Evolutionary conservation across 2,797 vertebrate genomes (phyloP).

Genomic region (Carduelis carduelis): DNA sequence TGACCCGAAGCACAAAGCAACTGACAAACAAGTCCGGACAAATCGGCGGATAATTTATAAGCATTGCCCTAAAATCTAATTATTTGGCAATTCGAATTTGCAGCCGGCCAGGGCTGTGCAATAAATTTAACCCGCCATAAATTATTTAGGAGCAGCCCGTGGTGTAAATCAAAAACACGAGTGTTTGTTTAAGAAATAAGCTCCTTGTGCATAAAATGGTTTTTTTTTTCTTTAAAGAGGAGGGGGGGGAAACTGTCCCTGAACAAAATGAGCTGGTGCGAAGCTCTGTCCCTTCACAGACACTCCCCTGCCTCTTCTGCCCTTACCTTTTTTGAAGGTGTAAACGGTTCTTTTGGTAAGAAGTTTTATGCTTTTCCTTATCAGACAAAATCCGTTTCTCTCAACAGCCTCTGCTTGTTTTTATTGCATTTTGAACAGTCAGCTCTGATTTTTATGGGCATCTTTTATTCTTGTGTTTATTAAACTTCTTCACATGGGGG

Average conservation of each 20-base stretch:
- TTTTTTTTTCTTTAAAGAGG: conserved; percentile 35
- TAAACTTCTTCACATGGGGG: conserved; percentile 41
- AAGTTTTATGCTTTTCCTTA: conserved; percentile 42
- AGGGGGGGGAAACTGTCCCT: neutral
- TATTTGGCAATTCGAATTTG: conserved; percentile 99
- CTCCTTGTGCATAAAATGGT: conserved; percentile 79
- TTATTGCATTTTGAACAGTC: conserved; percentile 58
- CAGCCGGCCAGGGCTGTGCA: conserved; percentile 87
- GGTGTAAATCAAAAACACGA: conserved; percentile 87
- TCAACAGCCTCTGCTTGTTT: conserved; percentile 29
- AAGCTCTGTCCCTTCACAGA: neutral
- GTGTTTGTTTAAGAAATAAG: conserved; percentile 86
- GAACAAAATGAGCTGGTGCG: conserved; percentile 40
- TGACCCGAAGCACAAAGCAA: conserved; percentile 93
- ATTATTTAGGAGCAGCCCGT: conserved; percentile 96
- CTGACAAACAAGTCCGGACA: conserved; percentile 98
- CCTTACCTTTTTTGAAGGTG: neutral
- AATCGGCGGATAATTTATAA: conserved; percentile 99
- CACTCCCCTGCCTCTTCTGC: neutral
- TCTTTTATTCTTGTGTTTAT: conserved; percentile 66
- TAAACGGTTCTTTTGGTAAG: neutral
- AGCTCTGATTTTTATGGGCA: conserved; percentile 56
- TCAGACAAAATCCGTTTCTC: conserved; percentile 16
- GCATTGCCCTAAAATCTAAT: conserved; percentile 99
- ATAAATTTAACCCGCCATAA: conserved; percentile 98